Conservation (phyloP, 2,113 vertebrate genomes). For the Odocoileus hemionus region DNA sequence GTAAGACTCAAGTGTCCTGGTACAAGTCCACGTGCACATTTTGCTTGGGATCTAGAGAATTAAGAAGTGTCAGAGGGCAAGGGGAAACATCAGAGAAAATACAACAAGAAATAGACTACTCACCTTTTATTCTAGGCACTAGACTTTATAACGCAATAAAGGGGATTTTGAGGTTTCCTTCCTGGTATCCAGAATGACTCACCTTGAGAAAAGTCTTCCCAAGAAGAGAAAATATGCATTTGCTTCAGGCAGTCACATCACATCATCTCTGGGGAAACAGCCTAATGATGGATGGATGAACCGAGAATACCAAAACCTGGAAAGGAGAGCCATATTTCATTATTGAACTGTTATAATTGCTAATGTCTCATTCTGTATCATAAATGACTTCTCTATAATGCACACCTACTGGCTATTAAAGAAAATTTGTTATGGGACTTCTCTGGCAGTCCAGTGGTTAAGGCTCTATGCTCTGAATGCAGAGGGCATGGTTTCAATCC, state of each 20-base stretch:
- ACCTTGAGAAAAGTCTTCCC: not conserved
- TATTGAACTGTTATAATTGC: not conserved
- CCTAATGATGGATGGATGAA: not conserved
- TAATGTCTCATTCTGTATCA: not conserved
- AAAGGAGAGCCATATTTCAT: constrained; percentile 15
- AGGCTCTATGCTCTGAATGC: not conserved
- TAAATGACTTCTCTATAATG: not conserved
- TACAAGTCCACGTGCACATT: not conserved
- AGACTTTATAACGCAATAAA: not conserved
- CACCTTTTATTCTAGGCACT: not conserved
- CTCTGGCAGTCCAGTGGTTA: not conserved
- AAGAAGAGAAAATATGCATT: not conserved
- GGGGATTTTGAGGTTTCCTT: not conserved
- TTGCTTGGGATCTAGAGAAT: not conserved
- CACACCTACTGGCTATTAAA: not conserved
- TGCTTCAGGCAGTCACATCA: not conserved
- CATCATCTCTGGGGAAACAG: not conserved
- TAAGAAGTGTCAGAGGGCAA: not conserved
- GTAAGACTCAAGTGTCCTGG: not conserved
- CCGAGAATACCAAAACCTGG: not conserved
- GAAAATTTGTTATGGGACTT: not conserved
- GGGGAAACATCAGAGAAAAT: not conserved
- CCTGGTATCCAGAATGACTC: not conserved
- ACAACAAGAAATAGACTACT: not conserved
- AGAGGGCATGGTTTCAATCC: not conserved